Evolutionary conservation across 35 echinoderm and acorn worm species (phyloP).

Genomic region (Anneissia japonica): DNA sequence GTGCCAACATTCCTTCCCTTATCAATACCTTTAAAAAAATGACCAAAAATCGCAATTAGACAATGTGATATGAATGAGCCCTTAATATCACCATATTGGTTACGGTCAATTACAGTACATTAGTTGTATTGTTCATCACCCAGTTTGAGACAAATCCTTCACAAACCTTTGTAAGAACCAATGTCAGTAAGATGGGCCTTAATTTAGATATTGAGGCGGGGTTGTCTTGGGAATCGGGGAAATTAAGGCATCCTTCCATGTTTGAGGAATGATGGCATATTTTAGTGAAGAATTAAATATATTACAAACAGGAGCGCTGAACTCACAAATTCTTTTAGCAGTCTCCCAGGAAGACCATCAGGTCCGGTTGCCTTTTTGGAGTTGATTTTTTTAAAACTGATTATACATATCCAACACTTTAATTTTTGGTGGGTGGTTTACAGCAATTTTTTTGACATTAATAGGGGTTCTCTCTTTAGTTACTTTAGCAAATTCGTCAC

Average conservation of each 20-base stretch:
- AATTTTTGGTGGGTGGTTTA: not conserved
- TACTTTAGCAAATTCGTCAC: constrained; percentile 8
- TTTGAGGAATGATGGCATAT: too few species aligned
- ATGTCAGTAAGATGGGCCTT: constrained; percentile 25
- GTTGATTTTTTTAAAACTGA: not conserved
- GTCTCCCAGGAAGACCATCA: constrained; percentile 1
- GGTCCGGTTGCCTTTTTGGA: not conserved
- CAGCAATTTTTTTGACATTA: not conserved
- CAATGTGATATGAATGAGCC: constrained; percentile 22
- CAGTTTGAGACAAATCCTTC: constrained; percentile 39
- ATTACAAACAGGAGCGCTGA: constrained; percentile 7
- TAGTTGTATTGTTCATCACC: not conserved
- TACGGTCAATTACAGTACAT: constrained; percentile 6
- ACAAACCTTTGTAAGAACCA: constrained; percentile 20
- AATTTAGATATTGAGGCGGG: constrained; percentile 11
- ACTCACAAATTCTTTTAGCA: constrained; percentile 23
- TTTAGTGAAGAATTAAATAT: constrained; percentile 39
- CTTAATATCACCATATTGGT: constrained; percentile 26
- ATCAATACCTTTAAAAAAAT: constrained; percentile 5
- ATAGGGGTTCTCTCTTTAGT: constrained; percentile 17
- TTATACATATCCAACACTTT: constrained; percentile 35
- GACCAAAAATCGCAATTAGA: constrained; percentile 7
- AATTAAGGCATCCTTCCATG: constrained; percentile 27
- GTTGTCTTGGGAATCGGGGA: constrained; percentile 7
- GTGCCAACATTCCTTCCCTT: not conserved